Conservation (phyloP, 1,140 invertebrate species). For the Atta cephalotes region DNA sequence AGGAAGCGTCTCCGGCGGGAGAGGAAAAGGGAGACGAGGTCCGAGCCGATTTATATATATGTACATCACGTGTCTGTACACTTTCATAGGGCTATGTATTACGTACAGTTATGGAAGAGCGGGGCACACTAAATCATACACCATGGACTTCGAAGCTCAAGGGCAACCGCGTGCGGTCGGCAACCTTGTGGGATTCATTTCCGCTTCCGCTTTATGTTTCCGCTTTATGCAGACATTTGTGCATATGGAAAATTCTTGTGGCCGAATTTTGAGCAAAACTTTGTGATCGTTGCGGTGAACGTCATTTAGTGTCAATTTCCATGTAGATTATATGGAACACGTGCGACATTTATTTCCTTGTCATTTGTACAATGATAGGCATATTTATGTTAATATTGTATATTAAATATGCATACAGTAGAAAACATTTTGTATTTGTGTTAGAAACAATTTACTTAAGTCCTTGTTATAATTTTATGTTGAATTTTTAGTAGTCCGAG, state of each 20-base stretch:
- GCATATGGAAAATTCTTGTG: conserved; percentile 76
- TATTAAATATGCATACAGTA: neutral
- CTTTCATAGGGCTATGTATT: conserved; percentile 57
- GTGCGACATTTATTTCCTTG: conserved; percentile 33
- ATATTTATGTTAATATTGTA: conserved; percentile 14
- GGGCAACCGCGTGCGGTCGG: conserved; percentile 78
- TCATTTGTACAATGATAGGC: neutral
- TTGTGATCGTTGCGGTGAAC: conserved; percentile 33
- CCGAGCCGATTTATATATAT: conserved; percentile 21
- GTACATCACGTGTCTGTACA: conserved; percentile 55
- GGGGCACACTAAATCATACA: neutral
- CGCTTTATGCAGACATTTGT: conserved; percentile 78
- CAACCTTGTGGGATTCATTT: conserved; percentile 72
- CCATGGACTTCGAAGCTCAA: conserved; percentile 66
- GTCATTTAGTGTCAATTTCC: conserved; percentile 14
- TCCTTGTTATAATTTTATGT: too few species aligned
- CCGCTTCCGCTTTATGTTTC: conserved; percentile 76
- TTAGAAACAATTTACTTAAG: too few species aligned
- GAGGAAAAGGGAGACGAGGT: conserved; percentile 25
- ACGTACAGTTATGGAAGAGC: neutral
- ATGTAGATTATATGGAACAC: conserved; percentile 40
- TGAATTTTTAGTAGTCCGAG: too few species aligned
- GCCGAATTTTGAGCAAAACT: conserved; percentile 15
- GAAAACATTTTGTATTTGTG: too few species aligned
- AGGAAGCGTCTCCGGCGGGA: conserved; percentile 39